These are phyloP conservation scores for Ammodramus savannarum DNA, from an alignment of 2,113 vertebrate species.

Conservation along the genomic window DNA sequence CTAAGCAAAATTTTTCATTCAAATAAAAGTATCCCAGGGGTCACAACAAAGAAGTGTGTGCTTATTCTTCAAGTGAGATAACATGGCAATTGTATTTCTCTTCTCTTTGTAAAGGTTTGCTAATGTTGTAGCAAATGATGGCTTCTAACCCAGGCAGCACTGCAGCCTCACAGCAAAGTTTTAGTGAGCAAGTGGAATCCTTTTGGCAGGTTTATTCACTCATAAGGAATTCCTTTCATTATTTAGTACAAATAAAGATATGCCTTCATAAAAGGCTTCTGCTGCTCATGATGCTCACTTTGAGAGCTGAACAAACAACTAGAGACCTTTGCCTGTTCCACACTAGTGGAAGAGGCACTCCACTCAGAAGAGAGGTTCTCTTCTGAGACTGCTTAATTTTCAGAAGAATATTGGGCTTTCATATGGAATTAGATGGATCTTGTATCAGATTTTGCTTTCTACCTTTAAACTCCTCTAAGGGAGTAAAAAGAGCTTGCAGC, in stretches of 20 bases:
- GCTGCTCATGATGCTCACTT: background rate
- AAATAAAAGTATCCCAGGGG: background rate
- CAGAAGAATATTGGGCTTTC: background rate
- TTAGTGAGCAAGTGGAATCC: slow-evolving; percentile 6
- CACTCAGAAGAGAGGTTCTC: background rate
- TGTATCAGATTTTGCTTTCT: background rate
- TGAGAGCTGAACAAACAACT: background rate
- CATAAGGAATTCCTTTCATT: slow-evolving; percentile 46
- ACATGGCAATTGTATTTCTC: background rate
- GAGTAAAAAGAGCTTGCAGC: background rate
- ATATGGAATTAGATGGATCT: background rate
- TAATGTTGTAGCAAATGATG: background rate
- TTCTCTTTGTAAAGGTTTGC: background rate
- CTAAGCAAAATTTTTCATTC: background rate
- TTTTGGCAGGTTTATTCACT: slow-evolving; percentile 33
- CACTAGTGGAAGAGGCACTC: no score
- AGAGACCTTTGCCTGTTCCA: background rate
- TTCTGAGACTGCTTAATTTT: background rate
- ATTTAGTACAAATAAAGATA: slow-evolving; percentile 43
- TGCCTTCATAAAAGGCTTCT: background rate
- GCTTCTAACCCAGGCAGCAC: background rate
- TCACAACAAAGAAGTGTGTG: background rate
- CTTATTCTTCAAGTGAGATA: background rate
- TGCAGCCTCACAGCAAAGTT: background rate
- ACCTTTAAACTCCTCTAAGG: background rate